Percentiles rank a stretch among this genome's conserved stretches.
Conservation (phyloP, 2,113 vertebrate species). For the Xenus cinereus region DNA sequence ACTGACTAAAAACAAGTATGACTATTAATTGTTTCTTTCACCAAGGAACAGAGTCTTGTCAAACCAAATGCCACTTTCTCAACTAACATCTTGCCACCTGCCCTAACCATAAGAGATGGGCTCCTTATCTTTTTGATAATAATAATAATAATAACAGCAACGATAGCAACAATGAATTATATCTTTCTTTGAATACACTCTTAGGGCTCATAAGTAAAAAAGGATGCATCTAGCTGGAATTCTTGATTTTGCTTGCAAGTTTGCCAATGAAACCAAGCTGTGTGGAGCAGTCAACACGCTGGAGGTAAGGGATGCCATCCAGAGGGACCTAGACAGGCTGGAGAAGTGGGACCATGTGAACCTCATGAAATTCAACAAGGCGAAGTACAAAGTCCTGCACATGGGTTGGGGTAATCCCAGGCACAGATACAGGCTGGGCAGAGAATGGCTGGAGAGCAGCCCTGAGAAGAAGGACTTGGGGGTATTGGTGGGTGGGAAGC, state of each 20-base stretch:
- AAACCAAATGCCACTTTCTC: neutral
- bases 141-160: neutral
- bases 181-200: neutral
- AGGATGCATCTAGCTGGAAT: neutral
- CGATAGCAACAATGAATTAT: neutral
- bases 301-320: neutral
- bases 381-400: neutral
- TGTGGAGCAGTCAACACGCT: neutral
- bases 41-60: neutral
- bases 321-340: neutral
- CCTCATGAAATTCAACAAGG: neutral
- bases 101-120: neutral
- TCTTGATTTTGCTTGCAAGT: neutral
- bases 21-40: neutral
- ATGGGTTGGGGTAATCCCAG: neutral
- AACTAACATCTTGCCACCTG: neutral
- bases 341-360: neutral
- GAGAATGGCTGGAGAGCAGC: neutral
- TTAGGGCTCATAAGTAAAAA: neutral
- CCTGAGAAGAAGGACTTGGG: no score
- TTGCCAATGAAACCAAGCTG: neutral
- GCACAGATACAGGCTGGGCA: neutral
- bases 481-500: neutral
- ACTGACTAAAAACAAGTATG: neutral
- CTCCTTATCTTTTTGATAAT: neutral